Conservation (phyloP, 2,888 invertebrate genomes). For the Cistogaster globosa region DNA sequence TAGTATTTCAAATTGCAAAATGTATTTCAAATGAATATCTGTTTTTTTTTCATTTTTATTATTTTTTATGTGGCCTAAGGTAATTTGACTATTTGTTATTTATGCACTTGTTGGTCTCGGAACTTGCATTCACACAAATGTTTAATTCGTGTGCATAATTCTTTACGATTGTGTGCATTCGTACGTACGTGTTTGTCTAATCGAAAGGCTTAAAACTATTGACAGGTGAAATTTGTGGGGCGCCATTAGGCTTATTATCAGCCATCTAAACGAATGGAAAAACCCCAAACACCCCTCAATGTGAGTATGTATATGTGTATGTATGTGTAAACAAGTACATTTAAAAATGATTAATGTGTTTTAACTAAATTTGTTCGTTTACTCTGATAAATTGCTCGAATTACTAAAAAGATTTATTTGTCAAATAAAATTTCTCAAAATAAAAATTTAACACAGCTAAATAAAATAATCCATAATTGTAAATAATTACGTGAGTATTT, state of each 20-base stretch:
- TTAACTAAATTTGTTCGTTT: constrained; percentile 46
- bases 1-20: background rate
- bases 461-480: background rate
- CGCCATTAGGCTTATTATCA: constrained; percentile 57
- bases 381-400: constrained; percentile 55
- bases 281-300: background rate
- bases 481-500: background rate
- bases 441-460: constrained; percentile 7
- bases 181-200: background rate
- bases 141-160: background rate
- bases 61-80: constrained; percentile 30
- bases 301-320: background rate
- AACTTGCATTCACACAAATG: background rate
- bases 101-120: constrained; percentile 43
- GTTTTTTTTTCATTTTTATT: constrained; percentile 35
- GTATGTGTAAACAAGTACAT: background rate
- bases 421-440: constrained; percentile 1
- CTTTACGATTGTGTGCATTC: background rate
- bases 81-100: constrained; percentile 49
- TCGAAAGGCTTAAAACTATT: constrained; percentile 40
- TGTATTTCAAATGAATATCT: constrained; percentile 10
- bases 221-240: constrained; percentile 67
- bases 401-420: constrained; percentile 44
- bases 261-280: constrained; percentile 14
- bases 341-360: constrained; percentile 55